A percentile compares a stretch with the other conserved stretches of the same genome.
phyloP scores from a whole-genome alignment of 2,113 vertebrate species.

The Myanophis thanlyinensis region DNA sequence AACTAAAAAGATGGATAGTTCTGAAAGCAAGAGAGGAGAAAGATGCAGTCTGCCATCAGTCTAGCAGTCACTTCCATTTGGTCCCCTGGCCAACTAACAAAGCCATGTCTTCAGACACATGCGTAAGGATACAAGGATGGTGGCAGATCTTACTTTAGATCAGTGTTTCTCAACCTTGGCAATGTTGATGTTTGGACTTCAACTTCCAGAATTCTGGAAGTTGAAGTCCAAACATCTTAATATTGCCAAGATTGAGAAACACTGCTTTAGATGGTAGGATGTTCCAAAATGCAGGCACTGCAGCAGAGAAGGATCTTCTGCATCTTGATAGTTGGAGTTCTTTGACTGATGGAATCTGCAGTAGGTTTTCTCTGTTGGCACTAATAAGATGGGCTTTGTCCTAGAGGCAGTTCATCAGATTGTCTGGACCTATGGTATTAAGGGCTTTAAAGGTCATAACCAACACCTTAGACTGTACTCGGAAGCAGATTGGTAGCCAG shows the following conservation, averaged over 20 bases:
- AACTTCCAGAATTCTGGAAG: too few relatives aligned
- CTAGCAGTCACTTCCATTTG: background rate
- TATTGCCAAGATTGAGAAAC: too few relatives aligned
- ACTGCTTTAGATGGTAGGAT: background rate
- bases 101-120: background rate
- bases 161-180: too few relatives aligned
- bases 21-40: background rate
- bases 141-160: background rate
- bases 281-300: background rate
- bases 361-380: too few relatives aligned
- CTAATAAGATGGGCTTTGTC: background rate
- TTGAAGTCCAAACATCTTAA: too few relatives aligned
- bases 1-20: background rate
- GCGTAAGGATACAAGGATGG: background rate
- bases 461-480: background rate
- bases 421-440: background rate
- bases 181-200: too few relatives aligned
- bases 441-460: background rate
- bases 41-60: background rate
- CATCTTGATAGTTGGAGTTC: background rate
- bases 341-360: background rate
- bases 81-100: background rate
- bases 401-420: background rate
- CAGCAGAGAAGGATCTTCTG: background rate
- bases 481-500: background rate